phyloP scores from a whole-genome alignment of 2,888 invertebrate species.

The Agonopterix heracliana region DNA sequence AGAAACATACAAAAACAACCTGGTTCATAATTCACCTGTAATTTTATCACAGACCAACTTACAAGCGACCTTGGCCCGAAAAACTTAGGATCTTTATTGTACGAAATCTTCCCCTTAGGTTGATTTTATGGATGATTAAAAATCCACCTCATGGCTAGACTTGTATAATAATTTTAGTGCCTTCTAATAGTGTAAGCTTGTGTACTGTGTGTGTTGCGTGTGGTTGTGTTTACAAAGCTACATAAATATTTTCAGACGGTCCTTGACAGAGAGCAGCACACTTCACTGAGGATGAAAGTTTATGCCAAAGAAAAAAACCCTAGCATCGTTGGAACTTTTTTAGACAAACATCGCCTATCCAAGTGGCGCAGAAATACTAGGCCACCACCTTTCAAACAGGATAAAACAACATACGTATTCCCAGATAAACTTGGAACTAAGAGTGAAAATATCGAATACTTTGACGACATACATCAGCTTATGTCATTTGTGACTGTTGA shows the following conservation, averaged over 20 bases:
- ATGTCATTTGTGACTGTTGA: constrained; percentile 83
- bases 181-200: too few relatives aligned
- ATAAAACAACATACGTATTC: constrained; percentile 66
- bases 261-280: constrained; percentile 86
- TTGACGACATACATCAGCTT: constrained; percentile 53
- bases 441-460: constrained; percentile 59
- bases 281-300: constrained; percentile 84
- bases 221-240: not conserved
- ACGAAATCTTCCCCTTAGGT: too few relatives aligned
- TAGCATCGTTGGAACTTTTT: constrained; percentile 77
- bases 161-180: too few relatives aligned
- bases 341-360: constrained; percentile 54
- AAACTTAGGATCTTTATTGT: too few relatives aligned
- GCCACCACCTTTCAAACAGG: constrained; percentile 31
- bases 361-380: constrained; percentile 55
- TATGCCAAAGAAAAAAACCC: constrained; percentile 86
- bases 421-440: constrained; percentile 61
- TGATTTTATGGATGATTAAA: too few relatives aligned
- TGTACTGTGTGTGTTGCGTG: too few relatives aligned
- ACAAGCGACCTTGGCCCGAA: too few relatives aligned
- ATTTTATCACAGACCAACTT: too few relatives aligned
- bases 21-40: too few relatives aligned
- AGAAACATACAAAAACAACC: too few relatives aligned
- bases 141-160: too few relatives aligned
- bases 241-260: constrained; percentile 69